phyloP scores from a whole-genome alignment of 2,888 invertebrate species.

The Stenodera caucasica region DNA sequence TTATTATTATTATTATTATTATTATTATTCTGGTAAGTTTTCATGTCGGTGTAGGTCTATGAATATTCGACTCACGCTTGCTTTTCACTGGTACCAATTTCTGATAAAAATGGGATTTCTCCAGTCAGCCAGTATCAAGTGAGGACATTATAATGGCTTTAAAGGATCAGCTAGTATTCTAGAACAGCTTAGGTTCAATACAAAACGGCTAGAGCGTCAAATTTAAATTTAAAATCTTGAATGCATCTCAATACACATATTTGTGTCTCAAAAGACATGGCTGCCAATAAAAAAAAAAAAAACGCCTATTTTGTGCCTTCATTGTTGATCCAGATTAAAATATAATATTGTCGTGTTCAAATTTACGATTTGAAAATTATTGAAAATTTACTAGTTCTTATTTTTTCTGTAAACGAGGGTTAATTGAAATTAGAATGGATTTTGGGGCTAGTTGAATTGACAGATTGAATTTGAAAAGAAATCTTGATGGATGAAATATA shows the following conservation, averaged over 20 bases:
- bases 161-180: conserved; percentile 32
- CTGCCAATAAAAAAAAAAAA: conserved; percentile 19
- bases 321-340: conserved; percentile 23
- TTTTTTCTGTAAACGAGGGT: neutral
- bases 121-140: conserved; percentile 33
- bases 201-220: conserved; percentile 31
- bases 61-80: conserved; percentile 33
- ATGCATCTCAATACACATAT: conserved; percentile 31
- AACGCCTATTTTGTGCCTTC: conserved; percentile 13
- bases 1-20: conserved; percentile 13
- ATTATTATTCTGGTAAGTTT: conserved; percentile 7
- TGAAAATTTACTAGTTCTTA: too few species aligned
- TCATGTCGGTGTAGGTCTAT: conserved; percentile 16
- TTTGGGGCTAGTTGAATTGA: neutral
- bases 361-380: neutral
- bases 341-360: conserved; percentile 7
- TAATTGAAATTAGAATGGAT: neutral
- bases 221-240: conserved; percentile 32
- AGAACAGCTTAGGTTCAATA: conserved; percentile 29
- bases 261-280: conserved; percentile 29
- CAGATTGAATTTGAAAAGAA: neutral
- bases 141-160: conserved; percentile 34
- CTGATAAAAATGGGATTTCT: conserved; percentile 34
- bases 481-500: conserved; percentile 2
- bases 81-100: conserved; percentile 34